Conservation (phyloP, 2,797 vertebrate genomes). For the Lerista edwardsae region DNA sequence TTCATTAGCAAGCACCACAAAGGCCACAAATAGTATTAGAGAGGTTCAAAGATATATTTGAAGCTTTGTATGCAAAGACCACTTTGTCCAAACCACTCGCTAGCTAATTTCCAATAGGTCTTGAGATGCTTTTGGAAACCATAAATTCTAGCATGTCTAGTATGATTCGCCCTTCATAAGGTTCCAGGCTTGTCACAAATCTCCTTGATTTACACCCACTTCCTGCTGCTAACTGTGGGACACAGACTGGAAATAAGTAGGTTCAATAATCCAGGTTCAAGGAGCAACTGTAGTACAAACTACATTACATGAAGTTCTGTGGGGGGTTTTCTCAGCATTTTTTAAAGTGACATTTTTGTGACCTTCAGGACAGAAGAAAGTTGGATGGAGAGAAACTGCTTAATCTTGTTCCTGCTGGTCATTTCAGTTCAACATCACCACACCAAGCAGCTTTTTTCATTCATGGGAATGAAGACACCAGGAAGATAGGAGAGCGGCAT, state of each 20-base stretch:
- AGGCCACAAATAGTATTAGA: neutral
- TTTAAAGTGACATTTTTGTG: no score
- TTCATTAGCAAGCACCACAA: neutral
- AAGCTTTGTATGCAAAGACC: neutral
- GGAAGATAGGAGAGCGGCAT: neutral
- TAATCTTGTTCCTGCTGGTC: neutral
- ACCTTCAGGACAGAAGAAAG: neutral
- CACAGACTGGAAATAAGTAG: conserved; percentile 67
- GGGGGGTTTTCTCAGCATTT: no score
- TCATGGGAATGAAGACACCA: neutral
- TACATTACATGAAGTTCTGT: neutral
- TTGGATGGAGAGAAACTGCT: neutral
- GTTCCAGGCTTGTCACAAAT: conserved; percentile 69
- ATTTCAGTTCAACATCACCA: neutral
- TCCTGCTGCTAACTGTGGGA: conserved; percentile 71
- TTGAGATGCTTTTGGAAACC: neutral
- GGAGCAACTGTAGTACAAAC: conserved; percentile 59
- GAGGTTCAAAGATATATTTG: neutral
- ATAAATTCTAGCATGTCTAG: conserved; percentile 36
- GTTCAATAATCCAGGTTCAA: conserved; percentile 63
- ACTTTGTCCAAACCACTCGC: neutral
- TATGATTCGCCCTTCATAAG: conserved; percentile 66
- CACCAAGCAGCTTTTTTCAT: neutral
- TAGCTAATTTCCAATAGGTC: accelerated
- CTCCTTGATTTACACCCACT: conserved; percentile 69